Base-by-base conservation (phyloP, 2,113 vertebrate genomes). In the Pantherophis guttatus region DNA sequence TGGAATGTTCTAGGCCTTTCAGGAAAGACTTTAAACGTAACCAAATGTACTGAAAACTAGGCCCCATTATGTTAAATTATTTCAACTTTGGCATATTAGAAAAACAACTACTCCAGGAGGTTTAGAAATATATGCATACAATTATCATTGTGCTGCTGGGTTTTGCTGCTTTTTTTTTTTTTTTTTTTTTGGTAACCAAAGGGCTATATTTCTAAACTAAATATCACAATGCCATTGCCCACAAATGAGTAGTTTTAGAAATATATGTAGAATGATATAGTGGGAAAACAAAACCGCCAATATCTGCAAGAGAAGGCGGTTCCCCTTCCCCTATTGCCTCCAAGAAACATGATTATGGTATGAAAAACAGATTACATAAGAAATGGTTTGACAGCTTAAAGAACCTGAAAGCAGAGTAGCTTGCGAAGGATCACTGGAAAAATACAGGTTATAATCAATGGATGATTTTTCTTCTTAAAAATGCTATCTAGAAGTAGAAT, bases 171-270 rank as follows among this genome's bases (percentile, higher is more conserved):
- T 59, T 86, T 86, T 21, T 21, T n/a, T 13, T 91, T 39, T 75
- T 96, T 33, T 33, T 97, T 54, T 91, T 81, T 19, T 39, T 55
- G 57, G 81, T 86, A 96, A 97, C 94, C 96, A 5, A 96, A 94
- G 93, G 93, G 95, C 54, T 88, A 91, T 92, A 86, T 58, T 92
- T 95, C 87, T 94, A 29, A 95, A 92, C 94, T 95, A 94, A 96
- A 91, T 59, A 92, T 81, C 54, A 70, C 94, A 58, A 23, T 93
- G 96, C 96, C 90, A 50, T 23, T 57, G 59, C 1, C 48, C 4
- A 44, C 75, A 3, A 33, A 52, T 92, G 26, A 6, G 5, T 39
- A 75, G 89, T 91, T 90, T 89, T 26, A 85, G 12, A 12, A 85
- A 26, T 44, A 81, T 44, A 44, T 1, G 3, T 81, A 6, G 2